Conservation (phyloP, 2,797 vertebrate genomes). For the Semaprochilodus insignis region DNA sequence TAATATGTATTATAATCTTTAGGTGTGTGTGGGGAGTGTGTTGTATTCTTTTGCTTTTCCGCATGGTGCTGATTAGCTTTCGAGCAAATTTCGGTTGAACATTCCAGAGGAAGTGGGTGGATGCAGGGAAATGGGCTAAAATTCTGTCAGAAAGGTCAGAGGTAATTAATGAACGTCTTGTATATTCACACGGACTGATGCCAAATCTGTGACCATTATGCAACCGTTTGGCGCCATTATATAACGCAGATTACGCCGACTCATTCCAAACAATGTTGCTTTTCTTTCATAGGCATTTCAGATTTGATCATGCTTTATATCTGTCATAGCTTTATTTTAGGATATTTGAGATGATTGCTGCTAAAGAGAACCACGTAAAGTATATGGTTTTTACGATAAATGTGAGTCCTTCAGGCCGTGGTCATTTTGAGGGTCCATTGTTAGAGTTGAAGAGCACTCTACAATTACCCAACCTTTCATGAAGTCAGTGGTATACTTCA, state of each 20-base stretch:
- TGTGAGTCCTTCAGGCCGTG: not conserved
- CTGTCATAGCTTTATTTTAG: not conserved
- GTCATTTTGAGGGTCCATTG: not conserved
- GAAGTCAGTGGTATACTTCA: slow-evolving; percentile 1
- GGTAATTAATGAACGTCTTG: slow-evolving; percentile 61
- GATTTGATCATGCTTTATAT: not conserved
- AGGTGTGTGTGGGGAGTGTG: not conserved
- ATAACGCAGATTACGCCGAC: slow-evolving; percentile 23
- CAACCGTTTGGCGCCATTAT: slow-evolving; percentile 57
- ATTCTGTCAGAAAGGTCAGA: slow-evolving; percentile 66
- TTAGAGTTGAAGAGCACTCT: slow-evolving; percentile 15
- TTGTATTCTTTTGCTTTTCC: slow-evolving; percentile 5
- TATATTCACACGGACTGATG: slow-evolving; percentile 62
- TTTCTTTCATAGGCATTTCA: not conserved
- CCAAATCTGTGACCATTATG: slow-evolving; percentile 49
- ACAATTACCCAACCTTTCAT: slow-evolving; percentile 12
- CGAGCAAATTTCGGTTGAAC: slow-evolving; percentile 61
- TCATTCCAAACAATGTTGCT: not conserved
- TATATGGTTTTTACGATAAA: not conserved
- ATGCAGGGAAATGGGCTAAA: slow-evolving; percentile 53
- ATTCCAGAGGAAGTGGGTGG: slow-evolving; percentile 45
- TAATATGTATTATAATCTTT: not conserved
- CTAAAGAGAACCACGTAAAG: not conserved
- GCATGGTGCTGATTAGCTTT: slow-evolving; percentile 61
- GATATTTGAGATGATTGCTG: not conserved